Evolutionary conservation across 2,888 invertebrate species (phyloP).

Genomic region (Liopterus haemorrhoidalis): DNA sequence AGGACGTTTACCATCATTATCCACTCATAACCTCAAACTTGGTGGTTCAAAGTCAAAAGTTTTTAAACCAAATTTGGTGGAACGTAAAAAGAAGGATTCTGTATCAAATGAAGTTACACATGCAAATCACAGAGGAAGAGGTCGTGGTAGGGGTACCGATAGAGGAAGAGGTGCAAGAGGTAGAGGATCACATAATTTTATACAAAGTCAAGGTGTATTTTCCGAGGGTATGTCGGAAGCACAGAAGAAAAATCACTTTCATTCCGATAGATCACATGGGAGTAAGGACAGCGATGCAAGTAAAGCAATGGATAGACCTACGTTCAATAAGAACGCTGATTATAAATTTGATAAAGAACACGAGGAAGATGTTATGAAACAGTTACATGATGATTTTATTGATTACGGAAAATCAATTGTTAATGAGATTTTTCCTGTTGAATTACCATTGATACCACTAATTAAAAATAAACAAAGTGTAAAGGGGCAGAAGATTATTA

Average conservation of each 20-base stretch:
- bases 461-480: too few species aligned
- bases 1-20: conserved; percentile 15
- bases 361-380: conserved; percentile 20
- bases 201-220: conserved; percentile 16
- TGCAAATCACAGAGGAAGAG: neutral
- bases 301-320: conserved; percentile 18
- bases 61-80: conserved; percentile 18
- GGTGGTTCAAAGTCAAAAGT: conserved; percentile 15
- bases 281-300: conserved; percentile 13
- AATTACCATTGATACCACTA: too few species aligned
- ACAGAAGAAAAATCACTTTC: conserved; percentile 4
- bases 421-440: too few species aligned
- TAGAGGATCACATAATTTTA: conserved; percentile 3
- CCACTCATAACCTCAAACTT: conserved; percentile 17
- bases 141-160: conserved; percentile 15
- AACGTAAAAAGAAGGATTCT: conserved; percentile 9
- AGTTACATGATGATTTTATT: too few species aligned
- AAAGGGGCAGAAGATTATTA: too few species aligned
- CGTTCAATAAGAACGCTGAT: conserved; percentile 15
- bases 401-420: too few species aligned
- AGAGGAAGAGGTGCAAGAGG: conserved; percentile 18
- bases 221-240: conserved; percentile 19
- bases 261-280: conserved; percentile 8
- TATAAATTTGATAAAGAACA: conserved; percentile 21
- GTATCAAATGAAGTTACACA: neutral